These are phyloP conservation scores for Drosophila takahashii DNA, from an alignment of 1,140 invertebrate genomes.

Conservation along the genomic window DNA sequence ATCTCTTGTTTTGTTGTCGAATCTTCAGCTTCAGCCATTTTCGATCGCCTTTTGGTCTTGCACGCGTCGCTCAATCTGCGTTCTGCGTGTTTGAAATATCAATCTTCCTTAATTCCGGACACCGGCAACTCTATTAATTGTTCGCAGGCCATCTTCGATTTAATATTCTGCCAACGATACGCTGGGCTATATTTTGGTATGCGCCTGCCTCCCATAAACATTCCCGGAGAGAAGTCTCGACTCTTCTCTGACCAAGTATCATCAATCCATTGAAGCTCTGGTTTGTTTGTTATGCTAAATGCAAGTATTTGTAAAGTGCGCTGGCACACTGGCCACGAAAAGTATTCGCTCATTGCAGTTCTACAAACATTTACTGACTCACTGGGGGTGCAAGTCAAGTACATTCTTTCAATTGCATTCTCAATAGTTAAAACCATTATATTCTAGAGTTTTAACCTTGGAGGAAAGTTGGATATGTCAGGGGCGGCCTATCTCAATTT, in stretches of 20 bases:
- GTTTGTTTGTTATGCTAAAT: constrained; percentile 72
- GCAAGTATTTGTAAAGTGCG: constrained; percentile 41
- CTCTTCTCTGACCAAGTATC: constrained; percentile 10
- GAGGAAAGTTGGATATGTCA: neutral
- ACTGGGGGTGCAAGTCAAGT: constrained; percentile 3
- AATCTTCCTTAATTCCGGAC: constrained; percentile 64
- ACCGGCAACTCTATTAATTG: constrained; percentile 41
- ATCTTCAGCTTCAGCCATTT: constrained; percentile 19
- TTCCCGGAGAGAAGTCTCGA: constrained; percentile 25
- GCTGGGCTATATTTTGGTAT: constrained; percentile 24
- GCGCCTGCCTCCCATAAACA: constrained; percentile 44
- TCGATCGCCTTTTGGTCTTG: constrained; percentile 44
- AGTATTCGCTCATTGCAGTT: constrained; percentile 5
- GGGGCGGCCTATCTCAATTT: neutral
- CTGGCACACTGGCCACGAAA: constrained; percentile 10
- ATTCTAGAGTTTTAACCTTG: constrained; percentile 1
- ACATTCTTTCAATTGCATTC: neutral
- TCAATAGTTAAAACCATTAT: constrained; percentile 7
- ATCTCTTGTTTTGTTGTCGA: constrained; percentile 17
- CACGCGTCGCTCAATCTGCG: constrained; percentile 62
- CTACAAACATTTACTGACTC: neutral
- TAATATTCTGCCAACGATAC: constrained; percentile 41
- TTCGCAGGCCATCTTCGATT: constrained; percentile 21
- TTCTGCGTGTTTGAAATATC: constrained; percentile 62
- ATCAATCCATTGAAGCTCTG: constrained; percentile 58